Base-by-base conservation (phyloP, 2,113 vertebrate species). In the Sardina pilchardus region DNA sequence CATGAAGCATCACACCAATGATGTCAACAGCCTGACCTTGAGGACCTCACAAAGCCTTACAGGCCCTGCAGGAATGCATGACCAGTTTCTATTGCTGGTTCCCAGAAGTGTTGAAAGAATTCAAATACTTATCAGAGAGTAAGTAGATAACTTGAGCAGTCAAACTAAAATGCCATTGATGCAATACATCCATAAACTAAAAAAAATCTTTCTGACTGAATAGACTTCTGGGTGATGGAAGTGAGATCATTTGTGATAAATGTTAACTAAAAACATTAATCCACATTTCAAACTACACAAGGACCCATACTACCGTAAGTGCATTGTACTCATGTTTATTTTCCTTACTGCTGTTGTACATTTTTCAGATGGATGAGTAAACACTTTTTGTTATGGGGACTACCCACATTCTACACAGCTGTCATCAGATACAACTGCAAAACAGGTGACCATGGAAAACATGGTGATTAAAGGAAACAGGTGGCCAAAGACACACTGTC, bases 351-450 rank as follows among this genome's bases (percentile, higher is more conserved):
- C 16, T 50, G n/a, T n/a, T 50, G 48, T 50, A 16, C 48, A 50
- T 59, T 19, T 19, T 53, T 21, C 21, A 7, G 19, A 59, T 6
- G 21, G 19, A 59, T 4, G 53, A 59, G 19, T 21, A 59, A 59
- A 59, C 24, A 24, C 6, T 24, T 6, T 24, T 21, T 6, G 19
- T 59, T 24, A 10, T 3, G 10, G n/a, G 63, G 63, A 30, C 14
- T 3, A 34, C 63, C 63, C 63, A 71, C 26, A 71, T 71, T 71
- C 26, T 30, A 30, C 30, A 71, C n/a, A 71, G 8, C 4, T 71
- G 63, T 71, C 63, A 71, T 71, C 63, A 71, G 63, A 34, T 71
- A 71, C 63, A 71, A 34, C 63, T 71, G 8, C 26, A 71, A 71
- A 71, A 71, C 63, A 71, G 63, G 63, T 34, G 63, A 71, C 63